Base-by-base conservation (phyloP, 2,113 vertebrate species). In the Zapus hudsonius region DNA sequence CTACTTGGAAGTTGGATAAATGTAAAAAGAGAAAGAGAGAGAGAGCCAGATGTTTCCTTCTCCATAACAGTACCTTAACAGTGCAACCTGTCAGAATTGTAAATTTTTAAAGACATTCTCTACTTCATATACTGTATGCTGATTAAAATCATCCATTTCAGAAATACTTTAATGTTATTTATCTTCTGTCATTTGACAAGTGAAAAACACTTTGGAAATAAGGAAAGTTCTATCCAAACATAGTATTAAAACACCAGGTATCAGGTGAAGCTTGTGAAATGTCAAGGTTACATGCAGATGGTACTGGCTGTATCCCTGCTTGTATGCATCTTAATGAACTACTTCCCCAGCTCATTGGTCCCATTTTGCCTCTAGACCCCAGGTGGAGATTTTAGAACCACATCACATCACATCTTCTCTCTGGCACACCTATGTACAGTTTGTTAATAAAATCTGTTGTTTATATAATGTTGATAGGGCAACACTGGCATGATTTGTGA, bases 81-180 rank as follows among this genome's bases (percentile, higher is more conserved):
- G 84, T 96, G 89, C 95, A 97, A 96, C 57, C 64, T 69, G 64
- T 94, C 95, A 94, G 94, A 97, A 97, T 98, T 97, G 95, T 86
- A 98, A 98, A 98, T 97, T 98, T 98, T 98, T 97, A 61, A 96
- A 80, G 89, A 95, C 96, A 44, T 89, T 95, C 97, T 98, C 97
- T 97, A 97, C 97, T 98, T 96, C 97, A 97, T 97, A 96, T 33
- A 0, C 90, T 98, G 89, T 97, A 97, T 98, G 97, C 96, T 96
- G 87, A 95, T 95, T 84, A 95, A 90, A 94, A 85, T 98, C 98
- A 98, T 98, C 75, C 89, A 95, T 97, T 98, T 98, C 94, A 92
- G 97, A 98, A 97, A 97, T 97, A 52, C 52, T 52, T 52, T 52
- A 94, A 96, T 95, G 57, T 88, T 93, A 72, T 92, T 91, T 72